phyloP scores from a whole-genome alignment of 1,140 invertebrate genomes.

The Conus betulinus region DNA sequence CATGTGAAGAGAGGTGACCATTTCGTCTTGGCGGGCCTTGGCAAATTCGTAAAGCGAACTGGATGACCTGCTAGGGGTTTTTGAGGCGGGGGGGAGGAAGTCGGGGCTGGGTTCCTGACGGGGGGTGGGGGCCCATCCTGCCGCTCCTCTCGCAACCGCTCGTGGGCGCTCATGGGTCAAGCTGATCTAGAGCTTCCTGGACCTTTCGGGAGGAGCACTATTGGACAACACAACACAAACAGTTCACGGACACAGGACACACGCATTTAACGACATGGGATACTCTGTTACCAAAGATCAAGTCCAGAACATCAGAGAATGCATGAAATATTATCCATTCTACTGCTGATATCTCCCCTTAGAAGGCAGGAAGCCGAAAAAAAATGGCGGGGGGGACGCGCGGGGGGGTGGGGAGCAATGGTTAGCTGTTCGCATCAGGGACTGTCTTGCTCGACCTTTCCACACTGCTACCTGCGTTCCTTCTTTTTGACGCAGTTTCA shows the following conservation, averaged over 20 bases:
- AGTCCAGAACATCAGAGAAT: no score
- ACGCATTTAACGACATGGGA: not conserved
- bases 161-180: conserved; percentile 84
- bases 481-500: no score
- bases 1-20: conserved; percentile 86
- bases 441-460: no score
- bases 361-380: not conserved
- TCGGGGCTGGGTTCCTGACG: conserved; percentile 61
- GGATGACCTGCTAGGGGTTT: conserved; percentile 86
- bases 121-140: conserved; percentile 70
- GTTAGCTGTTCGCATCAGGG: not conserved
- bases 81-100: conserved; percentile 69
- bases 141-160: conserved; percentile 85
- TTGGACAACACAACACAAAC: conserved; percentile 44
- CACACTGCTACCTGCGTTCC: no score
- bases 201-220: conserved; percentile 65
- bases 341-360: no score
- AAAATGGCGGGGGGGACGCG: no score
- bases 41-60: conserved; percentile 94
- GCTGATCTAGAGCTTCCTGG: conserved; percentile 80
- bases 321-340: no score
- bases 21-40: conserved; percentile 92
- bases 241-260: not conserved
- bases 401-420: not conserved
- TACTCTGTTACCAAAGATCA: no score